Conservation (phyloP, 2,113 vertebrate genomes). For the Pterocles gutturalis region DNA sequence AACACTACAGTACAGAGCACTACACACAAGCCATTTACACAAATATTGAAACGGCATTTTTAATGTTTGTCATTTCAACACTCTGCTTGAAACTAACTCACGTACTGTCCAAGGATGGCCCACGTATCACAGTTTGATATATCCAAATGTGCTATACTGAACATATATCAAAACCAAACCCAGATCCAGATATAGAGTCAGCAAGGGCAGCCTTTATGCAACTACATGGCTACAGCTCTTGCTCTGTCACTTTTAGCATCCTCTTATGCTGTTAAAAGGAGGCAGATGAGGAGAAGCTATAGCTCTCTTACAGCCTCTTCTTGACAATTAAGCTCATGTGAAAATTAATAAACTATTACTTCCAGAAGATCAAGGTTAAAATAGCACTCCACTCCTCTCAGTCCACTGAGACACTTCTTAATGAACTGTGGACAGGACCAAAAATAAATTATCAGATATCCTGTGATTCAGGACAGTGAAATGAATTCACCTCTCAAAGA, state of each 20-base stretch:
- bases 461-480: background rate
- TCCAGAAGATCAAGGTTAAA: background rate
- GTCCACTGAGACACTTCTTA: background rate
- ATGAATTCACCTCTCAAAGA: background rate
- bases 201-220: background rate
- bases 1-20: background rate
- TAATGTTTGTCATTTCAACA: background rate
- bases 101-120: accelerated
- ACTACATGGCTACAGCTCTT: background rate
- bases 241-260: background rate
- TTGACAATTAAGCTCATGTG: background rate
- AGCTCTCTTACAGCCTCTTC: background rate
- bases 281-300: background rate
- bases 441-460: background rate
- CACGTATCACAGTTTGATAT: background rate
- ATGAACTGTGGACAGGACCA: background rate
- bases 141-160: background rate
- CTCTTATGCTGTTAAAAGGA: background rate
- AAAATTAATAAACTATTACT: background rate
- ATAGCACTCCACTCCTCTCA: background rate
- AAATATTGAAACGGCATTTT: background rate
- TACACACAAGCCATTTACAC: background rate
- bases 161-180: background rate
- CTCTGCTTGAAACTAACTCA: background rate
- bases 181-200: background rate